Percentiles rank a stretch among this genome's conserved stretches.
Evolutionary conservation across 2,113 vertebrate species (phyloP).

Genomic region (Prochilodus magdalenae): DNA sequence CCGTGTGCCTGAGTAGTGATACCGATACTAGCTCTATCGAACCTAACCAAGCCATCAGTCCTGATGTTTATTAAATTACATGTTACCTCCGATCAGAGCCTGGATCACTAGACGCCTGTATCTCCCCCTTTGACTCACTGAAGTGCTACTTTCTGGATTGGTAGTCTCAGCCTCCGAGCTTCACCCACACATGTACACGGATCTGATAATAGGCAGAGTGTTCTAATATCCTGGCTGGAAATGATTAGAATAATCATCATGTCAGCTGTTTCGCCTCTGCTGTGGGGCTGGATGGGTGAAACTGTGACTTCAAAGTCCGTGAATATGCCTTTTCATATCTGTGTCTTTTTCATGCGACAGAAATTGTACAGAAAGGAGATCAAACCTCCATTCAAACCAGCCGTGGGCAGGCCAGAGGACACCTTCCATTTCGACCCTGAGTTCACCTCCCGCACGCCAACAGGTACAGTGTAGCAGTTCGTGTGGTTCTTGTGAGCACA

Average conservation of each 20-base stretch:
- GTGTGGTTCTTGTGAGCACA: neutral
- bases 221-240: neutral
- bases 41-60: too few relatives aligned
- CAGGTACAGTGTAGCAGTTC: slow-evolving; percentile 74
- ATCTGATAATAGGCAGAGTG: neutral
- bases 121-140: too few relatives aligned
- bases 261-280: neutral
- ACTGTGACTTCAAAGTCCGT: neutral
- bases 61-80: too few relatives aligned
- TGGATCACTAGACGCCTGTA: neutral
- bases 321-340: neutral
- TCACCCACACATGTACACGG: too few relatives aligned
- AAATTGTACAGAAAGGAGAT: slow-evolving; percentile 90
- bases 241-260: neutral
- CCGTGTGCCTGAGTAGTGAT: too few relatives aligned
- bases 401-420: slow-evolving; percentile 93
- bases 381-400: slow-evolving; percentile 93
- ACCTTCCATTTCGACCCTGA: slow-evolving; percentile 98
- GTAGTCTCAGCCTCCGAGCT: too few relatives aligned
- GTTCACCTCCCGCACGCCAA: slow-evolving; percentile 94
- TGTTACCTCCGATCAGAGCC: neutral
- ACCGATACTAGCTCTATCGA: too few relatives aligned
- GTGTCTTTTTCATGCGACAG: slow-evolving; percentile 66
- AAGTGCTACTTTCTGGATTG: too few relatives aligned
- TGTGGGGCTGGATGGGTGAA: neutral